Base-by-base conservation (phyloP, 2,113 vertebrate genomes). In the Scolopax mira region DNA sequence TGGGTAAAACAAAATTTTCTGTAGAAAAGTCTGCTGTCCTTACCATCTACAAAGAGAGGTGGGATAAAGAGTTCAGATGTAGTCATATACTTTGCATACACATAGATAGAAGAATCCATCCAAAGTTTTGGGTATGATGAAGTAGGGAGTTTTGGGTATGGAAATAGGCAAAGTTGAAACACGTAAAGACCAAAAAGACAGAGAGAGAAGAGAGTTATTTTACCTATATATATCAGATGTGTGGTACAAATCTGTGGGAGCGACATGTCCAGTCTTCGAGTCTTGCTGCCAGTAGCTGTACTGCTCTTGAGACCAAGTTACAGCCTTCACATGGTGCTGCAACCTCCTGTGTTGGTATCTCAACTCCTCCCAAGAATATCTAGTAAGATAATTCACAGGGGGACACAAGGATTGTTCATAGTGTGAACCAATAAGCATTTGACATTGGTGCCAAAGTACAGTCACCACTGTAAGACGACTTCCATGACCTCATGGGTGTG, bases 221-320 rank as follows among this genome's bases (percentile, higher is more conserved):
- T 72, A 79, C 35, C 31, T 72, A 33, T 64, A 1, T 0, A 0
- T 25, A 71, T 58, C 22, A 65, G 58, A 35, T 58, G 4, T 16
- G 4, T 85, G 27, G 24, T 44, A 79, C 33, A 80, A 31, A 64
- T 22, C 17, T 35, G 11, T 27, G 22, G n/a, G 13, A 75, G 37
- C 31, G 49, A 7, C 25, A 4, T 33, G 18, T n/a, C 21, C 41
- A n/a, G 6, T 27, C 9, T 1, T 27, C 1, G 0, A 5, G 17
- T 22, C 16, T 88, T 7, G 0, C 78, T 95, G 52, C 51, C 69
- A 66, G 77, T 13, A n/a, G 44, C 35, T 2, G 0, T 44, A 22
- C 9, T 64, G 33, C 14, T 67, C 18, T n/a, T 64, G 78, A 28
- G 66, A 67, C 21, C 1, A 1, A 70, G 35, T 3, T 55, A 33